These are phyloP conservation scores for Athetis lepigone DNA, from an alignment of 2,888 invertebrate genomes.

Conservation along the genomic window DNA sequence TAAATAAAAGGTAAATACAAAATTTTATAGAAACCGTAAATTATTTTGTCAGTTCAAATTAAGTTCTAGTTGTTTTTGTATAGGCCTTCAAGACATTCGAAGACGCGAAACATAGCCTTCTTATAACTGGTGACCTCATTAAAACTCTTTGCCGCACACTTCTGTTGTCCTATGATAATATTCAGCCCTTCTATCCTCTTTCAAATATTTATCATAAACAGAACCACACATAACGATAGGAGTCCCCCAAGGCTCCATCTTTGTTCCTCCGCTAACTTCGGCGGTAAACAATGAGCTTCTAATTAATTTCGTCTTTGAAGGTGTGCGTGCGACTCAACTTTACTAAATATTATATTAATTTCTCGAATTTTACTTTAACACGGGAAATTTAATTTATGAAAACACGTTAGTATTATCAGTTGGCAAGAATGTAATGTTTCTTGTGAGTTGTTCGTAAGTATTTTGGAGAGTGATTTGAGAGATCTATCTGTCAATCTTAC, in stretches of 20 bases:
- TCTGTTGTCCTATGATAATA: slow-evolving; percentile 1
- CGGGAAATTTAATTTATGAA: slow-evolving; percentile 51
- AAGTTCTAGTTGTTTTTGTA: neutral
- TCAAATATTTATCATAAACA: slow-evolving; percentile 37
- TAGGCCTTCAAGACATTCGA: slow-evolving; percentile 9
- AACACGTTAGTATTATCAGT: slow-evolving; percentile 55
- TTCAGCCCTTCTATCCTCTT: slow-evolving; percentile 20
- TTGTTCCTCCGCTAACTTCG: slow-evolving; percentile 61
- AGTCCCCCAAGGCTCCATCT: slow-evolving; percentile 50
- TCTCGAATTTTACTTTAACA: slow-evolving; percentile 53
- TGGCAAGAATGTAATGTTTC: slow-evolving; percentile 41
- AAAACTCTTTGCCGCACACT: neutral
- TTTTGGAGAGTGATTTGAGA: neutral
- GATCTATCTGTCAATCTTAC: too few species aligned
- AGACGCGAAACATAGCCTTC: neutral
- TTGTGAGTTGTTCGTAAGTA: slow-evolving; percentile 19
- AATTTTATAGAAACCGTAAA: neutral
- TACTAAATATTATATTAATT: slow-evolving; percentile 60
- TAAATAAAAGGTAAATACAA: neutral
- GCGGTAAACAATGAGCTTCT: slow-evolving; percentile 70
- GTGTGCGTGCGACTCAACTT: slow-evolving; percentile 60
- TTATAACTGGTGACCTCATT: neutral
- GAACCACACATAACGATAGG: slow-evolving; percentile 40
- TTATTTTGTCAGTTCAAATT: neutral
- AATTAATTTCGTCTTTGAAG: slow-evolving; percentile 70